Base-by-base conservation (phyloP, 2,797 vertebrate species). In the Yasuhikotakia modesta region DNA sequence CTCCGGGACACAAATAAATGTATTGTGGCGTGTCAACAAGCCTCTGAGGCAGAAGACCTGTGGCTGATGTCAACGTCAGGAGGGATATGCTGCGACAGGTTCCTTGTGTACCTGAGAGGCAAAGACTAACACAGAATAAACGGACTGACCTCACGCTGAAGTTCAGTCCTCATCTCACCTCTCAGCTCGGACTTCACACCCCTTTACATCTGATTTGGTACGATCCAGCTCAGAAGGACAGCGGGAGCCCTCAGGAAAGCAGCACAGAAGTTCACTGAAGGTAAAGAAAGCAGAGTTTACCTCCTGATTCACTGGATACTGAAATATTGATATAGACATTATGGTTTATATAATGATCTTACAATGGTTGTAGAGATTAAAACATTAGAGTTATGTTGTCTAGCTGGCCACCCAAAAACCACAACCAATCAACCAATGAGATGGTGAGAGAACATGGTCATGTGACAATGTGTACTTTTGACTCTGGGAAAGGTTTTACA, bases 131-230 rank as follows among this genome's bases (percentile, higher is more conserved):
- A 67, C 48, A 57, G 48, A 53, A 3, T 19, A 74, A 79, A 73
- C 48, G 2, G 22, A 58, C 75, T 76, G 66, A 76, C 57, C 2
- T 1, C 81, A 75, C 48, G 58, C 73, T 75, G 6, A 22, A 39
- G 64, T 48, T 67, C 35, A 76, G 39, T 16, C 35, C 50, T 75
- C 11, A 19, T 81, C 72, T 79, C 50, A 67, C 17, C 72, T 65
- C 65, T 84, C 61, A 64, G 39, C 35, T 65, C 73, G 21, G n/a
- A 65, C 70, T 76, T 76, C 13, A 75, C 78, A 87, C 69, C 61
- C 58, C 32, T 71, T 68, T 50, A 76, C 35, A 76, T 43, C 73
- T 69, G 48, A 22, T 64, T 83, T 85, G 75, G 39, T 63, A 80
- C 50, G 48, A 48, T 46, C 70, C n/a, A 45, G 67, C 35, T 82